These are phyloP conservation scores for Campopleginae sp. DNA, from an alignment of 2,888 invertebrate genomes.

Conservation along the genomic window DNA sequence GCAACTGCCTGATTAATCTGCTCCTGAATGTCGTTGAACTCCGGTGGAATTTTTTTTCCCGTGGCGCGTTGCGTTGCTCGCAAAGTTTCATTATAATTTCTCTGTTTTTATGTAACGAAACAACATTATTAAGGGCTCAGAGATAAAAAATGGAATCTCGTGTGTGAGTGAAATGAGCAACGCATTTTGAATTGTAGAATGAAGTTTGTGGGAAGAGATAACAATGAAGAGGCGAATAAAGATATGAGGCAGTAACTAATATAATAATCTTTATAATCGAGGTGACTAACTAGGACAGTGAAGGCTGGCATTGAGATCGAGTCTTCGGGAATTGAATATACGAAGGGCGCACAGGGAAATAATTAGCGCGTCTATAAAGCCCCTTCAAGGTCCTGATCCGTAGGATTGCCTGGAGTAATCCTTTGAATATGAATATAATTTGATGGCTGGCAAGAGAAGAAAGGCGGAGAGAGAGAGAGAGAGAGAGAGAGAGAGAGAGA, in stretches of 20 bases:
- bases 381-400: slow-evolving; percentile 82
- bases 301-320: slow-evolving; percentile 25
- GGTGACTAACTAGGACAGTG: background rate
- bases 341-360: slow-evolving; percentile 77
- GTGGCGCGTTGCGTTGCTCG: background rate
- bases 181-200: slow-evolving; percentile 34
- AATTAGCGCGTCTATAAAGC: slow-evolving; percentile 79
- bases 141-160: slow-evolving; percentile 19
- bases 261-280: slow-evolving; percentile 7
- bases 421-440: slow-evolving; percentile 83
- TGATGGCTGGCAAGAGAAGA: slow-evolving; percentile 71
- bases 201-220: background rate
- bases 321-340: slow-evolving; percentile 79
- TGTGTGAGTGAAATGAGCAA: slow-evolving; percentile 28
- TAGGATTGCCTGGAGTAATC: slow-evolving; percentile 80
- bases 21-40: background rate
- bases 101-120: background rate
- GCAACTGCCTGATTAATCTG: too few species aligned
- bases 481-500: slow-evolving; percentile 47
- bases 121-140: background rate
- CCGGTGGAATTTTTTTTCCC: background rate
- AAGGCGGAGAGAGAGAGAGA: slow-evolving; percentile 37
- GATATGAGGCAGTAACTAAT: background rate
- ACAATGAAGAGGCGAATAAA: background rate
- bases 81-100: background rate